Evolutionary conservation across 2,888 invertebrate genomes (phyloP), one percentile per base, ranked within the genome.

Genomic region (Troides helena): DNA sequence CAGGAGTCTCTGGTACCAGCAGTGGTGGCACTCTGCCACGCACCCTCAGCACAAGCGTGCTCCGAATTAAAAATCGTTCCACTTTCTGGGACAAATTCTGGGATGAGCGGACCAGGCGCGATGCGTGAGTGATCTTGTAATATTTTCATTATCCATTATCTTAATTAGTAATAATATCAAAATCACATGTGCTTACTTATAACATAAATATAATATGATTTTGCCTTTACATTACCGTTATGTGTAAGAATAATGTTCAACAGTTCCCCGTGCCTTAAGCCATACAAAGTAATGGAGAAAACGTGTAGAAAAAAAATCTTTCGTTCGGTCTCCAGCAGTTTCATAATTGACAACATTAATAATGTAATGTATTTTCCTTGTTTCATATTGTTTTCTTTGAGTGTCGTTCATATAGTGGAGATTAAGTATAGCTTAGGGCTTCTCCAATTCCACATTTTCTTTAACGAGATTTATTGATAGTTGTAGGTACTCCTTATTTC

Each of bases 21-120:
- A 91, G 81, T 83, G 91, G 81, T 73, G 85, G 90, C 71, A 94
- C 94, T 69, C 89, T 95, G 73, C 95, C 95, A 5, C 92, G 96
- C 73, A 96, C 96, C 17, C 94, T 96, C 74, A 96, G 96, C 85
- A 97, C 97, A 73, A 96, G 96, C 78, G 96, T 96, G 57, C 94
- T 97, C 66, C 93, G 96, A 79, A 95, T 96, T 82, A 96, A 96
- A 81, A 95, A 95, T 85, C 93, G 96, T 78, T 95, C 95, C 73
- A 94, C 96, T 62, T 97, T 97, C 87, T 97, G 97, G 97, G 96
- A 97, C 82, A 96, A 97, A 87, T 96, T 96, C 89, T 96, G 95
- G 94, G 95, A 95, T 78, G 94, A 95, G 76, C 93, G 95, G 77
- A 94, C 94, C 72, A 94, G 94, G 75, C 92, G 95, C 76, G 95